phyloP scores from a whole-genome alignment of 2,888 invertebrate genomes.

The Xiphydria camelus region DNA sequence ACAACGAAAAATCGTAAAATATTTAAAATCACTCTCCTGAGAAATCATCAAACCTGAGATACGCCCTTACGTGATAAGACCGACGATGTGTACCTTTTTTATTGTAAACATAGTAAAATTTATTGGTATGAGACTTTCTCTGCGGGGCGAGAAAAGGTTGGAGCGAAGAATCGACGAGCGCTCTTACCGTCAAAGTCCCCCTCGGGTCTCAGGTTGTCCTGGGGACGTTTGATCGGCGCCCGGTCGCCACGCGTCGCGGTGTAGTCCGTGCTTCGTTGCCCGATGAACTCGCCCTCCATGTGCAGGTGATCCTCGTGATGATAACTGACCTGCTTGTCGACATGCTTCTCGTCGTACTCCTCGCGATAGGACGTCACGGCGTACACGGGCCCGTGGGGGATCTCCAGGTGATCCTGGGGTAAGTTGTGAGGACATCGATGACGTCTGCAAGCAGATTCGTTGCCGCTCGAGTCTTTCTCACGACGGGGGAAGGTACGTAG shows the following conservation, averaged over 20 bases:
- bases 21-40: too few relatives aligned
- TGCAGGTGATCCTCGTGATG: constrained; percentile 73
- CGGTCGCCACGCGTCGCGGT: constrained; percentile 58
- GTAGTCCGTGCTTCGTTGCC: constrained; percentile 60
- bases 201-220: constrained; percentile 58
- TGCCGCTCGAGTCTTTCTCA: too few relatives aligned
- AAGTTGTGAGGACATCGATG: constrained; percentile 79
- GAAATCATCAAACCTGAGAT: too few relatives aligned
- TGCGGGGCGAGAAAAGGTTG: constrained; percentile 13
- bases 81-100: too few relatives aligned
- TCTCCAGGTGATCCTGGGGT: constrained; percentile 48
- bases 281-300: constrained; percentile 68
- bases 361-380: constrained; percentile 65
- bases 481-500: too few relatives aligned
- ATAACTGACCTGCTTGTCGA: constrained; percentile 64
- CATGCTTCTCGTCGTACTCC: constrained; percentile 69
- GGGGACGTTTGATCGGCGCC: constrained; percentile 47
- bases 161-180: too few relatives aligned
- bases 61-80: too few relatives aligned
- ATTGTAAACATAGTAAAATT: too few relatives aligned
- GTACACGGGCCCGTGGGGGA: constrained; percentile 40
- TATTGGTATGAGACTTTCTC: too few relatives aligned
- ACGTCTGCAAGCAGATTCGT: constrained; percentile 64
- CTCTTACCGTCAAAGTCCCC: constrained; percentile 57
- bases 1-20: too few relatives aligned